A percentile compares a stretch with the other conserved stretches of the same genome.
Evolutionary conservation across 2,797 vertebrate genomes (phyloP).

Genomic region (Scolopax rusticola): DNA sequence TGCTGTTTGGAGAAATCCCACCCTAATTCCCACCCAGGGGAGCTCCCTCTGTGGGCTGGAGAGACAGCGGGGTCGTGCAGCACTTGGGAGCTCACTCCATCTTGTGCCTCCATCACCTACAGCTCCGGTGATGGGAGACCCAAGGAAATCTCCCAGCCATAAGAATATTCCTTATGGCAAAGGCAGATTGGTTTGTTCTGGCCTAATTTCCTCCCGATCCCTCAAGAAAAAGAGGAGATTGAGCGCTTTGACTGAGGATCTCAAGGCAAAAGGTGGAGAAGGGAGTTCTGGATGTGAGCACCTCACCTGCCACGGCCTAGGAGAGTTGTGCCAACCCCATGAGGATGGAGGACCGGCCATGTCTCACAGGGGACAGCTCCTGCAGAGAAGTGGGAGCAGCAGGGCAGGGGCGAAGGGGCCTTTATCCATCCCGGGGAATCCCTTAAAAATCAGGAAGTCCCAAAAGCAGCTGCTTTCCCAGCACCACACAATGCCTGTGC

Average conservation of each 20-base stretch:
- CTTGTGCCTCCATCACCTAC: neutral
- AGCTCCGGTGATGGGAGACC: rapidly evolving
- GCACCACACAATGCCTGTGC: rapidly evolving
- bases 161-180: neutral
- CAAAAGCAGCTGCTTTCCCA: neutral
- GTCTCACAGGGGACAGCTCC: rapidly evolving
- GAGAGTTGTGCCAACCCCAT: neutral
- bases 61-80: neutral
- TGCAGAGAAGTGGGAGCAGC: rapidly evolving
- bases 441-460: neutral
- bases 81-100: rapidly evolving
- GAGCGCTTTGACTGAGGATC: neutral
- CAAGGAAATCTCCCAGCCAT: neutral
- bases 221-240: neutral
- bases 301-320: rapidly evolving
- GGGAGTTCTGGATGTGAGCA: neutral
- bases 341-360: rapidly evolving
- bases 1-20: neutral
- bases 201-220: neutral
- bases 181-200: neutral
- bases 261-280: neutral
- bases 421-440: neutral
- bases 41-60: neutral
- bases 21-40: neutral
- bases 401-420: neutral